A percentile compares a stretch with the other conserved stretches of the same genome.
phyloP scores from a whole-genome alignment of 2,113 vertebrate species.

The Neomonachus schauinslandi region DNA sequence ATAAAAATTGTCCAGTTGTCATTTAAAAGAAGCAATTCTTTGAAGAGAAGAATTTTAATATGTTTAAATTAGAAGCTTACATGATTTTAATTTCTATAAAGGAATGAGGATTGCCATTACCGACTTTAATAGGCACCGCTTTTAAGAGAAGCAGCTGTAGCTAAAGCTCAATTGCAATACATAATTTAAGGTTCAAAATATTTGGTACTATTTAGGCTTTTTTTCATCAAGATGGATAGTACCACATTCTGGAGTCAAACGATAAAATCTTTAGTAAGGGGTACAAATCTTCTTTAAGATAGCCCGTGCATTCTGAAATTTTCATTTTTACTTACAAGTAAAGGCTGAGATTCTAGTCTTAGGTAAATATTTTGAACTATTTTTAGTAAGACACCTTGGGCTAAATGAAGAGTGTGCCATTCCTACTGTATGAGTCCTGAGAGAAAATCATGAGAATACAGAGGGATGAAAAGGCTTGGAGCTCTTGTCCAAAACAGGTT shows the following conservation, averaged over 20 bases:
- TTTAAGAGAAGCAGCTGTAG: constrained; percentile 34
- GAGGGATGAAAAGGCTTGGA: background rate
- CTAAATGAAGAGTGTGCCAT: constrained; percentile 10
- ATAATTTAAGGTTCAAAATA: constrained; percentile 57
- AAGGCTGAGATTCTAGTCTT: constrained; percentile 24
- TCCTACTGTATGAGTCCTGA: constrained; percentile 30
- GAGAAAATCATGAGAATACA: background rate
- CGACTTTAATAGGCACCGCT: background rate
- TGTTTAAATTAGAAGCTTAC: constrained; percentile 37
- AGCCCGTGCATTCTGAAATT: background rate
- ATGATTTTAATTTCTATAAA: constrained; percentile 58
- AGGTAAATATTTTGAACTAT: constrained; percentile 26
- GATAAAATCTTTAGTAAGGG: background rate
- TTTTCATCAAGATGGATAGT: background rate
- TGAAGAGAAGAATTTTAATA: constrained; percentile 39
- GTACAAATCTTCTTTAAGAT: background rate
- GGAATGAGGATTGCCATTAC: background rate
- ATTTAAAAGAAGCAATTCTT: constrained; percentile 56
- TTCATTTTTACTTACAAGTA: constrained; percentile 43
- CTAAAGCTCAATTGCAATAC: constrained; percentile 46
- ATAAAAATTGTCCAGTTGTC: constrained; percentile 48
- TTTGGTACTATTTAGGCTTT: constrained; percentile 51
- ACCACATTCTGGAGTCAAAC: background rate
- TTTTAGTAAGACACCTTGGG: constrained; percentile 53
- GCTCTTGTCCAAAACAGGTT: constrained; percentile 17